Evolutionary conservation across 2,888 invertebrate species (phyloP).

Genomic region (Ditula angustiorana): DNA sequence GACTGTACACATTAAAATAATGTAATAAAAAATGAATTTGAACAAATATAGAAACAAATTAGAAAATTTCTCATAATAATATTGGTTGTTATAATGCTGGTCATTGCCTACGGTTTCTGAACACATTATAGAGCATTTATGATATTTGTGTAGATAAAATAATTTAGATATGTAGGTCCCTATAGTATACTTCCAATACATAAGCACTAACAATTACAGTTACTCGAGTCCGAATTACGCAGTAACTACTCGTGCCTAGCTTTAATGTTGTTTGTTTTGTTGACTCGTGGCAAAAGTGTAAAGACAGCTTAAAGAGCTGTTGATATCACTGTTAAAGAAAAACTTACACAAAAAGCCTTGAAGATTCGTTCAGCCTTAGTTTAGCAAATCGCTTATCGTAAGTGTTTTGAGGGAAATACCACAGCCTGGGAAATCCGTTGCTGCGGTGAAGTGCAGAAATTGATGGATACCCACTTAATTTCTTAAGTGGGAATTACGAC

Average conservation of each 20-base stretch:
- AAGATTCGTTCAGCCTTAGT: conserved; percentile 7
- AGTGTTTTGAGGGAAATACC: conserved; percentile 27
- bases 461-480: neutral
- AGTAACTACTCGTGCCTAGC: neutral
- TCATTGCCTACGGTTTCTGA: no score
- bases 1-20: no score
- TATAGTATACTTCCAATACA: no score
- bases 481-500: conserved; percentile 4
- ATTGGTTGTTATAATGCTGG: no score
- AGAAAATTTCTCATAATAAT: no score
- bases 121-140: no score
- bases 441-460: neutral
- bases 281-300: neutral
- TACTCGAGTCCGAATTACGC: neutral
- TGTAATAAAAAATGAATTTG: no score
- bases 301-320: neutral
- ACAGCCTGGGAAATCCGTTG: conserved; percentile 3
- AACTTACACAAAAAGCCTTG: conserved; percentile 3
- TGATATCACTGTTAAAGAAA: neutral
- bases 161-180: no score
- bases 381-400: conserved; percentile 2
- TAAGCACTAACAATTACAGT: no score
- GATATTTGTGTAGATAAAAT: no score
- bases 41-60: no score
- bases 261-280: neutral